Evolutionary conservation across 1,140 invertebrate genomes (phyloP), one percentile per base, ranked within the genome.

Genomic region (Chlorops oryzae): DNA sequence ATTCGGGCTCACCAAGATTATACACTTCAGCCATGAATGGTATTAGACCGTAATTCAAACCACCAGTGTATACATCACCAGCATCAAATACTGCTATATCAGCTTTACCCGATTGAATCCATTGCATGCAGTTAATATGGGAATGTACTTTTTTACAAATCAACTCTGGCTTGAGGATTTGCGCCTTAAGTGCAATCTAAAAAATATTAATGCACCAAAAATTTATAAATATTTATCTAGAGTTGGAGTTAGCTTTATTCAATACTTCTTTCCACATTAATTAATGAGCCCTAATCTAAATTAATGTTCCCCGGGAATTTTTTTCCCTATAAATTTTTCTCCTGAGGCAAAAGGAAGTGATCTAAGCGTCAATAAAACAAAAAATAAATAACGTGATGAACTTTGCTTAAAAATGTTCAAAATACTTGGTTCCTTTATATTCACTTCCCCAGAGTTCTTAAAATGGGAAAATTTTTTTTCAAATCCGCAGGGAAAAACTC

Each of bases 1-100:
- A 97, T 62, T 88, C 85, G 1, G 86, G 83, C 50, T 85, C 80
- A 35, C 84, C 85, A 28, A 89, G 78, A 67, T 93, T 90, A 65
- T 94, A 95, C 5, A 92, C 82, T 78, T 95, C 91, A 3, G 88
- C 82, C 67, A 96, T 84, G 62, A 95, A 89, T 1, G 92, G 92
- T 45, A 94, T 81, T 2, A 94, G 74, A 12, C 85, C 79, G 59
- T 84, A 90, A 15, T 80, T 77, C 9, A 87, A 69, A 1, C 94
- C 94, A 27, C 87, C 93, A 27, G 89, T 92, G 63, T 97, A 92
- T 42, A 96, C 88, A 72, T 97, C 93, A 6, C 92, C 91, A 3
- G 94, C 88, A 74, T 98, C 94, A 15, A 97, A 76, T 2, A 95
- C 81, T 28, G 87, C 78, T 13, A 96, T 83, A 73, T 98, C 95